These are phyloP conservation scores for Drosophila novamexicana DNA, from an alignment of 1,140 invertebrate genomes.

Conservation along the genomic window DNA sequence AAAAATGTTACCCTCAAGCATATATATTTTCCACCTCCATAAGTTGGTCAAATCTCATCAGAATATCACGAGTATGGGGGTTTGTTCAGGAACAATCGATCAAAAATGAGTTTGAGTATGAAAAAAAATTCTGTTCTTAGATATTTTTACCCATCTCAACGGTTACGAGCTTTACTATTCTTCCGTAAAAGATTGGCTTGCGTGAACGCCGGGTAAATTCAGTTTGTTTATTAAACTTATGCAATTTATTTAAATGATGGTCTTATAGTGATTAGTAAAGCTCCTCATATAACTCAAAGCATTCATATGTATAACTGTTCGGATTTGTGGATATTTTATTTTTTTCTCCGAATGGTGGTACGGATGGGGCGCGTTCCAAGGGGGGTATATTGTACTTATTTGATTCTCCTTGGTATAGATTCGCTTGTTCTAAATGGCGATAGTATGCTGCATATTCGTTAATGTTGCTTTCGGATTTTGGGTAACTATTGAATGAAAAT, in stretches of 20 bases:
- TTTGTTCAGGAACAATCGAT: too few relatives aligned
- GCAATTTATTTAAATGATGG: neutral
- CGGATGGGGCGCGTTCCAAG: conserved; percentile 54
- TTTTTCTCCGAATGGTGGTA: conserved; percentile 29
- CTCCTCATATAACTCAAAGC: conserved; percentile 42
- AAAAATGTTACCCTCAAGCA: too few relatives aligned
- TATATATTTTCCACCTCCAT: too few relatives aligned
- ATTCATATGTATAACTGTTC: conserved; percentile 19
- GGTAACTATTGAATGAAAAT: neutral
- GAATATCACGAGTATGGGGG: too few relatives aligned
- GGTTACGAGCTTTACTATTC: too few relatives aligned
- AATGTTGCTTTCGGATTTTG: conserved; percentile 5
- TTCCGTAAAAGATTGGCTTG: too few relatives aligned
- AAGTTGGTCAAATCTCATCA: too few relatives aligned
- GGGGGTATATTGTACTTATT: conserved; percentile 62
- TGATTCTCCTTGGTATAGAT: conserved; percentile 37
- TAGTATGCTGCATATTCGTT: conserved; percentile 58
- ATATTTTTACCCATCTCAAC: too few relatives aligned
- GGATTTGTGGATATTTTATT: neutral
- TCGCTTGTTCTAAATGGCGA: conserved; percentile 47
- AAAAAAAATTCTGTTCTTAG: too few relatives aligned
- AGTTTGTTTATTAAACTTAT: neutral
- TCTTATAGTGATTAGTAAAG: conserved; percentile 1
- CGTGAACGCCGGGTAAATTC: too few relatives aligned
- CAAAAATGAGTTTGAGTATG: too few relatives aligned